phyloP scores from a whole-genome alignment of 1,140 invertebrate species.

The Calephelis virginiensis region DNA sequence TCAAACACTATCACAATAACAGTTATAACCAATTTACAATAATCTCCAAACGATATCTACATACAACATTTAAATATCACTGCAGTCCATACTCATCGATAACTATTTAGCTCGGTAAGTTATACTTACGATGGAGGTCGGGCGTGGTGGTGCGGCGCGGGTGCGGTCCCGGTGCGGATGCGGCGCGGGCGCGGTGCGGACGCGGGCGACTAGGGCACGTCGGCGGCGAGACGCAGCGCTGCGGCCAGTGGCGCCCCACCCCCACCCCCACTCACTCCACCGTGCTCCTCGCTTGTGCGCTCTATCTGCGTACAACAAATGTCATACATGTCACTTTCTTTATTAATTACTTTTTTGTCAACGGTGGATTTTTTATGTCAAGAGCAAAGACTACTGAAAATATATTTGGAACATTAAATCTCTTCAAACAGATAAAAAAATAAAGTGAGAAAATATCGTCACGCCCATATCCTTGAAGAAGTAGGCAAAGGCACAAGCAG shows the following conservation, averaged over 20 bases:
- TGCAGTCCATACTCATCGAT: slow-evolving; percentile 6
- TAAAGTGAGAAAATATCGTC: no score
- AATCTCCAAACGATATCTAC: slow-evolving; percentile 1
- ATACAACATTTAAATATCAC: slow-evolving; percentile 14
- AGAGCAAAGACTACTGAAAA: no score
- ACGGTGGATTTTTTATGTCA: no score
- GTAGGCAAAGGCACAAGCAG: no score
- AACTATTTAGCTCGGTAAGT: background rate
- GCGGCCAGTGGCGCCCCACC: slow-evolving; percentile 11
- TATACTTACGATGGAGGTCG: background rate
- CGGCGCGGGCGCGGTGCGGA: background rate
- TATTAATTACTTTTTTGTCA: no score
- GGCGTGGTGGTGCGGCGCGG: background rate
- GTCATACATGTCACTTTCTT: background rate
- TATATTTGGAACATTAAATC: no score
- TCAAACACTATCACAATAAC: background rate
- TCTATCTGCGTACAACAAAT: slow-evolving; percentile 13
- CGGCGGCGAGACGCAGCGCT: slow-evolving; percentile 20
- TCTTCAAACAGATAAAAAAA: no score
- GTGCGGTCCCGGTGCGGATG: background rate
- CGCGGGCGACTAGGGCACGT: slow-evolving; percentile 20
- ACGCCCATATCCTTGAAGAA: no score
- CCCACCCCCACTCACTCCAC: slow-evolving; percentile 16
- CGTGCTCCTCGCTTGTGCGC: slow-evolving; percentile 1
- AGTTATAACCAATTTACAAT: slow-evolving; percentile 1